Conservation (phyloP, 1,140 invertebrate genomes). For the Lineus longissimus region DNA sequence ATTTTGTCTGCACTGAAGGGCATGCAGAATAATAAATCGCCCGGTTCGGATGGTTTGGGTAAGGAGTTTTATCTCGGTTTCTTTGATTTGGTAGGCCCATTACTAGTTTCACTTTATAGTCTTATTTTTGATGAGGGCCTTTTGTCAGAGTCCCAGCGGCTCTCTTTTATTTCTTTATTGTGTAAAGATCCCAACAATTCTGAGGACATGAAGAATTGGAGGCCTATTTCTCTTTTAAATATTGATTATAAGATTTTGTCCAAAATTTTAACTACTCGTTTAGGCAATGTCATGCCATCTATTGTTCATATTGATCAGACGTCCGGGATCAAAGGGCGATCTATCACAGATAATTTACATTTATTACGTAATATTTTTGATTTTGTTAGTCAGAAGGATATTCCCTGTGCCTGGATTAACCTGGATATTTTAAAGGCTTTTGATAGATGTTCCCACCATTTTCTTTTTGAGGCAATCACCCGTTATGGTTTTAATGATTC, state of each 20-base stretch:
- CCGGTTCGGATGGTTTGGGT: slow-evolving; percentile 27
- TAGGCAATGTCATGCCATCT: slow-evolving; percentile 18
- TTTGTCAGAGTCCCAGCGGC: slow-evolving; percentile 20
- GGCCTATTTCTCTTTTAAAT: slow-evolving; percentile 29
- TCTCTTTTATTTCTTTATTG: slow-evolving; percentile 23
- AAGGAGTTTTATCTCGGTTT: slow-evolving; percentile 28
- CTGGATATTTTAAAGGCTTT: not conserved
- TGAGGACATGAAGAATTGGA: slow-evolving; percentile 19
- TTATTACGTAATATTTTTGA: slow-evolving; percentile 25
- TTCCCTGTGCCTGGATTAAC: slow-evolving; percentile 16
- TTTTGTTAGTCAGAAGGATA: slow-evolving; percentile 25
- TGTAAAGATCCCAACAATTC: slow-evolving; percentile 23
- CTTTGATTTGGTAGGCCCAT: slow-evolving; percentile 19
- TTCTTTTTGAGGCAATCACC: not conserved
- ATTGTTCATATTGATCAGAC: slow-evolving; percentile 24
- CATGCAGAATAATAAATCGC: slow-evolving; percentile 23
- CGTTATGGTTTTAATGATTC: not conserved
- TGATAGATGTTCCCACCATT: not conserved
- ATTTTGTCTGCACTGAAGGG: slow-evolving; percentile 12
- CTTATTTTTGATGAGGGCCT: slow-evolving; percentile 16
- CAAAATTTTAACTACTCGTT: slow-evolving; percentile 21
- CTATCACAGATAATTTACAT: slow-evolving; percentile 31
- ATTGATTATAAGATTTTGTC: slow-evolving; percentile 30
- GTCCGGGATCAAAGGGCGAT: slow-evolving; percentile 19
- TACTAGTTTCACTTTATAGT: slow-evolving; percentile 17